Evolutionary conservation across 2,797 vertebrate species (phyloP).

Genomic region (Acrossocheilus fasciatus): DNA sequence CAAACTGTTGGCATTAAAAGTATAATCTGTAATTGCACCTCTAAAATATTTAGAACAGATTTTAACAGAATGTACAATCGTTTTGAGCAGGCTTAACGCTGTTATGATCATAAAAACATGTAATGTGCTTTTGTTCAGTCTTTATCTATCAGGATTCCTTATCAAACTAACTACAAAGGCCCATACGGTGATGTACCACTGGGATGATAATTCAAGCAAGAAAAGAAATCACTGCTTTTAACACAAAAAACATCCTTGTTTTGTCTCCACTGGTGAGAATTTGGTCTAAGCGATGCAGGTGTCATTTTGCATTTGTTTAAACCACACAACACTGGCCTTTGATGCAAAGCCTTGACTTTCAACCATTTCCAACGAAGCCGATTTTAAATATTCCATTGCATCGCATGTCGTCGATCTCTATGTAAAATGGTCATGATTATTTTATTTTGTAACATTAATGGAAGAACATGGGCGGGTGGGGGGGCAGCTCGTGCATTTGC

Average conservation of each 20-base stretch:
- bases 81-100: background rate
- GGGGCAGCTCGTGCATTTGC: slow-evolving; percentile 85
- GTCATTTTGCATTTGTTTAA: slow-evolving; percentile 74
- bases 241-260: slow-evolving; percentile 77
- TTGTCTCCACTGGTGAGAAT: slow-evolving; percentile 73
- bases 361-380: slow-evolving; percentile 72
- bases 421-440: slow-evolving; percentile 95
- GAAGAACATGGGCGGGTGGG: slow-evolving; percentile 83
- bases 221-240: slow-evolving; percentile 74
- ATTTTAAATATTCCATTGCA: slow-evolving; percentile 77
- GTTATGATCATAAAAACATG: slow-evolving; percentile 6
- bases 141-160: background rate
- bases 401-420: slow-evolving; percentile 81
- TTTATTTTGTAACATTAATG: slow-evolving; percentile 93
- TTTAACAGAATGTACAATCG: background rate
- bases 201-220: slow-evolving; percentile 69
- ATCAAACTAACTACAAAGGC: slow-evolving; percentile 7
- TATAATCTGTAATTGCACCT: background rate
- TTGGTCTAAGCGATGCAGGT: slow-evolving; percentile 66
- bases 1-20: slow-evolving; percentile 18
- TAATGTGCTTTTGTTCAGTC: slow-evolving; percentile 25
- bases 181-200: slow-evolving; percentile 65
- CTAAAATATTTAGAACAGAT: slow-evolving; percentile 24
- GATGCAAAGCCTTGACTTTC: slow-evolving; percentile 73
- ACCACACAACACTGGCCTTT: slow-evolving; percentile 67